A percentile compares a stretch with the other conserved stretches of the same genome.
Conservation (phyloP, 53 echinoderm and acorn worm genomes). For the Astropecten irregularis region DNA sequence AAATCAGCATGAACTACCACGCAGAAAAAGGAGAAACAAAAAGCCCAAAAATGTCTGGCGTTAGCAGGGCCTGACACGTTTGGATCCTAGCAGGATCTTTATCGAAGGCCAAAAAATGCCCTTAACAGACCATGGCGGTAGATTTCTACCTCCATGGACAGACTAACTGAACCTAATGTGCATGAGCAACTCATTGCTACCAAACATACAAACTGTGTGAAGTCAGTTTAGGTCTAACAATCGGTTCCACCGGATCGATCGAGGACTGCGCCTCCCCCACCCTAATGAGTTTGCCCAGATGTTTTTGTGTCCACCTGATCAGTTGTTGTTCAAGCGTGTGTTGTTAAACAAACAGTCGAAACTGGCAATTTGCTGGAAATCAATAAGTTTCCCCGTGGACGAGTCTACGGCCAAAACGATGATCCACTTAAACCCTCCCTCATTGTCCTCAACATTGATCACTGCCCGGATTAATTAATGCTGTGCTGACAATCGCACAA, state of each 20-base stretch:
- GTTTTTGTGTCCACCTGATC: background rate
- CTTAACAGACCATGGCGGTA: no score
- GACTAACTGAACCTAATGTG: background rate
- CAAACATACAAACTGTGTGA: no score
- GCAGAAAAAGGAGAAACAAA: no score
- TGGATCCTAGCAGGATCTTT: no score
- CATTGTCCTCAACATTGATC: conserved; percentile 19
- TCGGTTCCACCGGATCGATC: background rate
- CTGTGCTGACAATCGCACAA: background rate
- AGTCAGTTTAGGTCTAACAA: background rate
- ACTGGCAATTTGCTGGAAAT: conserved; percentile 27
- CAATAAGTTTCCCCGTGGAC: no score
- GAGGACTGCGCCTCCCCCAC: conserved; percentile 13
- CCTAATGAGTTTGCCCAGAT: conserved; percentile 34
- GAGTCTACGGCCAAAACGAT: no score
- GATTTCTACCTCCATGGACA: no score
- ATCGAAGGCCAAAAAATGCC: no score
- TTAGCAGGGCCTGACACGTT: no score
- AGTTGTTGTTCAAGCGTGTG: conserved; percentile 1
- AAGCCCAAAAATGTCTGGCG: no score
- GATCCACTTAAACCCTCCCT: conserved; percentile 2
- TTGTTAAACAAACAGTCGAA: conserved; percentile 40
- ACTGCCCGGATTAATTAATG: conserved; percentile 16
- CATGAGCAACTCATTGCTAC: background rate
- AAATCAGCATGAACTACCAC: no score